Base-by-base conservation (phyloP, 2,113 vertebrate genomes). In the Natator depressus region DNA sequence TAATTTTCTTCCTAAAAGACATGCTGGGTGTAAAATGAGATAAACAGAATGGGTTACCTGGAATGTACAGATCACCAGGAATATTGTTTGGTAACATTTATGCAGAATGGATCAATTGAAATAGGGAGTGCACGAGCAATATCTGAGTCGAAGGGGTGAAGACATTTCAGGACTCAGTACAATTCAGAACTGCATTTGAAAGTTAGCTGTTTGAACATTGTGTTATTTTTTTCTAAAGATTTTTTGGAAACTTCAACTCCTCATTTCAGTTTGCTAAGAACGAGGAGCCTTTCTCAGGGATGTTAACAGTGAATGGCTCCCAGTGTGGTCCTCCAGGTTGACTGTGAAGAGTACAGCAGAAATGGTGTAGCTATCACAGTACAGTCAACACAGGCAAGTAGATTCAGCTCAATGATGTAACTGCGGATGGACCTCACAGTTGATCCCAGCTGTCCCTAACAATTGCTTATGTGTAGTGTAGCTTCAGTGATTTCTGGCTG, bases 351-450 rank as follows among this genome's bases (percentile, higher is more conserved):
- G 80, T 10, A 54, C 47, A 93, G 54, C 83, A 96, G 85, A 86
- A 95, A 92, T 81, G 89, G 89, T 89, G 90, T 79, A 96, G 93
- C 83, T 97, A 93, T 95, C 93, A 92, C 75, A 95, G 93, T 92
- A 89, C 90, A 42, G 81, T 89, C 94, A 93, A 93, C 53, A 78
- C 55, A 95, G 57, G 75, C 96, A 95, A 92, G 84, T 88, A 93
- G 87, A 89, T 49, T 95, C 42, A 94, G 96, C 81, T 96, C 93
- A 89, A 75, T 91, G 80, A 89, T 91, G 78, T 88, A 88, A 83
- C 14, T 83, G 6, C 95, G 94, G 90, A 95, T 96, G 85, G 91
- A 83, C 80, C 91, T 89, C 46, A 86, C 84, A 72, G 89, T 92
- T 79, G 12, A 93, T 95, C 95, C 93, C 85, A 83, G 47, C 80